Conservation (phyloP, 2,888 invertebrate genomes). For the Ophion ventricosus region DNA sequence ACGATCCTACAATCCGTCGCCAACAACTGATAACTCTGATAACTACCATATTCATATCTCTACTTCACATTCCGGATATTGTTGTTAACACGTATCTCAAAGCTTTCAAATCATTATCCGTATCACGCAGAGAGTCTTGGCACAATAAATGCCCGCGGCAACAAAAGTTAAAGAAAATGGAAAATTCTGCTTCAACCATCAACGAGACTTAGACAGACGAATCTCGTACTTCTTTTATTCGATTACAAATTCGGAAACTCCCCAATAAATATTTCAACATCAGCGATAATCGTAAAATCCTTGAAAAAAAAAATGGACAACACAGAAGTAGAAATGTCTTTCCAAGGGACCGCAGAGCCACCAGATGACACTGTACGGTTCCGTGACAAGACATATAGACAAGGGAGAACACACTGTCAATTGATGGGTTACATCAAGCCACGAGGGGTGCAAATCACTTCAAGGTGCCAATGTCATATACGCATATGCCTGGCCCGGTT, state of each 20-base stretch:
- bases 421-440: constrained; percentile 22
- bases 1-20: too few relatives aligned
- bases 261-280: too few relatives aligned
- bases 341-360: neutral
- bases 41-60: too few relatives aligned
- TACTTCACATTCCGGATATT: too few relatives aligned
- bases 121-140: too few relatives aligned
- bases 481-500: constrained; percentile 53
- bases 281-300: neutral
- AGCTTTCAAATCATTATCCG: too few relatives aligned
- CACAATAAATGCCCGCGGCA: too few relatives aligned
- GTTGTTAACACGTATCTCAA: too few relatives aligned
- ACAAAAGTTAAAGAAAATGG: too few relatives aligned
- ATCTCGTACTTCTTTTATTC: neutral
- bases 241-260: neutral
- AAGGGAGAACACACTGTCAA: constrained; percentile 26
- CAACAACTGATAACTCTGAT: too few relatives aligned
- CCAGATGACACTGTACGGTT: neutral
- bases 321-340: neutral
- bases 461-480: constrained; percentile 5
- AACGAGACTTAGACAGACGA: too few relatives aligned
- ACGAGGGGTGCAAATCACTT: constrained; percentile 31
- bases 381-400: neutral
- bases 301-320: neutral
- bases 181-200: too few relatives aligned